A percentile compares a stretch with the other conserved stretches of the same genome.
Evolutionary conservation across 2,113 vertebrate species (phyloP).

Genomic region (Lontra canadensis): DNA sequence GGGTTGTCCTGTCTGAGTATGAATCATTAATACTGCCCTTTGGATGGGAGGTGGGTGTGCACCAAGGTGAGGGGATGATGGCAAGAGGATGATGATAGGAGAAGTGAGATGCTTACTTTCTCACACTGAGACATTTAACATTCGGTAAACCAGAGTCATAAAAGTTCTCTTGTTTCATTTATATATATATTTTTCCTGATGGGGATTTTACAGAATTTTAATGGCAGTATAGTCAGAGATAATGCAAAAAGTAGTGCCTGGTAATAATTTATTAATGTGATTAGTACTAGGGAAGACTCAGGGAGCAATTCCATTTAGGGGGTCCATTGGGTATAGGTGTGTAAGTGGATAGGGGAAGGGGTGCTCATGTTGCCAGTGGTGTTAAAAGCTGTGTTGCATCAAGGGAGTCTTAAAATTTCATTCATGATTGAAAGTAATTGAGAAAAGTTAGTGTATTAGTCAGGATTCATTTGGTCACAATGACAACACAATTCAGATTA

Average conservation of each 20-base stretch:
- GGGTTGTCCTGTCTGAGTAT: neutral
- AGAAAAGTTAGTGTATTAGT: constrained; percentile 23
- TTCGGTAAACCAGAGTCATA: neutral
- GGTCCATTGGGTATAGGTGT: constrained; percentile 41
- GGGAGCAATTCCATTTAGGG: constrained; percentile 34
- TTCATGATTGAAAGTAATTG: constrained; percentile 23
- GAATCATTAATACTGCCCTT: neutral
- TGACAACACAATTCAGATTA: neutral
- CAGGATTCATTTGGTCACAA: constrained; percentile 45
- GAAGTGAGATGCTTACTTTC: neutral
- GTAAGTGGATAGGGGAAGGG: neutral
- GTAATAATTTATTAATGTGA: constrained; percentile 65
- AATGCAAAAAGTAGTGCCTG: constrained; percentile 48
- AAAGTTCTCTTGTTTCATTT: constrained; percentile 36
- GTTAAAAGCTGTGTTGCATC: constrained; percentile 42
- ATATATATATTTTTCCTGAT: constrained; percentile 10
- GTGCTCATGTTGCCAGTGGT: neutral
- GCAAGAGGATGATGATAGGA: no score
- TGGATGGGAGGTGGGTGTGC: neutral
- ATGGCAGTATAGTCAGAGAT: constrained; percentile 57
- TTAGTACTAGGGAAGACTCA: constrained; percentile 18
- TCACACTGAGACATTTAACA: neutral
- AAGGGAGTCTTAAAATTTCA: constrained; percentile 44
- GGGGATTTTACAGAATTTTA: constrained; percentile 62
- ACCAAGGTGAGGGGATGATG: neutral